phyloP scores from a whole-genome alignment of 1,140 invertebrate species.

The Eulimnadia texana region DNA sequence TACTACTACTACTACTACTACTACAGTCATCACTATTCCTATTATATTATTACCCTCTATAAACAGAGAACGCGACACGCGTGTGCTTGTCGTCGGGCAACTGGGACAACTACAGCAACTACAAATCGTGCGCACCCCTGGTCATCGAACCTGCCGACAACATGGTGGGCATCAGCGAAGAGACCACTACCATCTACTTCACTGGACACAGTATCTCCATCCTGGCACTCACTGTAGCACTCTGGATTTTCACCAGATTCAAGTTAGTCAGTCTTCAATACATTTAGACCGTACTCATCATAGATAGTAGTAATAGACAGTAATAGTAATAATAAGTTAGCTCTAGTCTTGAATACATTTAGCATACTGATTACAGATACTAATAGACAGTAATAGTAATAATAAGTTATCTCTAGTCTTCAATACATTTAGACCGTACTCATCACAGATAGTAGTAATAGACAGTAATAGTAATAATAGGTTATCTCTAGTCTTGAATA shows the following conservation, averaged over 20 bases:
- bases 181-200: constrained; percentile 51
- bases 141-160: constrained; percentile 14
- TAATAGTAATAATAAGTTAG: background rate
- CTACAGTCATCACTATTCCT: too few relatives aligned
- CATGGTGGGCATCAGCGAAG: constrained; percentile 16
- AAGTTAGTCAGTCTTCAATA: constrained; percentile 43
- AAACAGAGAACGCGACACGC: constrained; percentile 58
- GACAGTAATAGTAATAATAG: too few relatives aligned
- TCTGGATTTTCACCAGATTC: constrained; percentile 66
- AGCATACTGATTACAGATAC: too few relatives aligned
- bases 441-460: too few relatives aligned
- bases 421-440: too few relatives aligned
- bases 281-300: background rate
- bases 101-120: constrained; percentile 53
- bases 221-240: constrained; percentile 52
- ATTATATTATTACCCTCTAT: too few relatives aligned
- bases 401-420: too few relatives aligned
- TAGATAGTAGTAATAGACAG: background rate
- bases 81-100: constrained; percentile 46
- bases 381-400: too few relatives aligned
- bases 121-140: constrained; percentile 39
- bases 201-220: constrained; percentile 61
- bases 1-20: too few relatives aligned
- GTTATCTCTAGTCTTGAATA: too few relatives aligned
- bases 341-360: background rate